Base-by-base conservation (phyloP, 2,113 vertebrate genomes). In the Callipepla squamata region DNA sequence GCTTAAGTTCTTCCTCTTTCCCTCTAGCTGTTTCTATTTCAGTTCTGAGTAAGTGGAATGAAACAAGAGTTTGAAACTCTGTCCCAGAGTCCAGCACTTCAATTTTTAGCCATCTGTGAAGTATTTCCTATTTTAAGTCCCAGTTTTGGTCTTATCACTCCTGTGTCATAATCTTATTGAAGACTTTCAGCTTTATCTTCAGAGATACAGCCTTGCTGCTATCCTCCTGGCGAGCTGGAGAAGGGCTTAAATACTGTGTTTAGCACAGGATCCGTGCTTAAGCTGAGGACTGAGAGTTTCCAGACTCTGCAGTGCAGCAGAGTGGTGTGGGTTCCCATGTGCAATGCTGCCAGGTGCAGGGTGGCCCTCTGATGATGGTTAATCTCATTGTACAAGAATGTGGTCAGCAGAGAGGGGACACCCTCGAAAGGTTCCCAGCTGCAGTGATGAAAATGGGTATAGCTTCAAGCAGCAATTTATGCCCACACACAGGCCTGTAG, bases 321-420 rank as follows among this genome's bases (percentile, higher is more conserved):
- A n/a, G 61, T 18, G 34, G 55, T 6, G 2, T 0, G 0, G 11
- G 9, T 11, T 13, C 11, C 69, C 15, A 0, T 0, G 32, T 15
- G n/a, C 58, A 63, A 48, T 1, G 1, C 44, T 59, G 21, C 1
- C 1, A 7, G 40, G 16, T 6, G 6, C 13, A 9, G 7, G 3
- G 2, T 76, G 57, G 30, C 7, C 11, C 4, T 48, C 23, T 18
- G 23, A 14, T 12, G 22, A 26, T 26, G 30, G 26, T 45, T 63
- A 51, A 50, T 34, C 10, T n/a, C 21, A 55, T 28, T 21, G 7
- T 50, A 19, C 0, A 0, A 62, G n/a, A 13, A 7, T 21, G 2
- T 51, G 4, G 1, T 32, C 45, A 58, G 42, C 28, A 63, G 42
- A 67, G 17, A 70, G 34, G 7, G 21, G 14, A 21, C 34, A 59